These are phyloP conservation scores for Melanerpes formicivorus DNA, from an alignment of 2,113 vertebrate species.

Conservation along the genomic window DNA sequence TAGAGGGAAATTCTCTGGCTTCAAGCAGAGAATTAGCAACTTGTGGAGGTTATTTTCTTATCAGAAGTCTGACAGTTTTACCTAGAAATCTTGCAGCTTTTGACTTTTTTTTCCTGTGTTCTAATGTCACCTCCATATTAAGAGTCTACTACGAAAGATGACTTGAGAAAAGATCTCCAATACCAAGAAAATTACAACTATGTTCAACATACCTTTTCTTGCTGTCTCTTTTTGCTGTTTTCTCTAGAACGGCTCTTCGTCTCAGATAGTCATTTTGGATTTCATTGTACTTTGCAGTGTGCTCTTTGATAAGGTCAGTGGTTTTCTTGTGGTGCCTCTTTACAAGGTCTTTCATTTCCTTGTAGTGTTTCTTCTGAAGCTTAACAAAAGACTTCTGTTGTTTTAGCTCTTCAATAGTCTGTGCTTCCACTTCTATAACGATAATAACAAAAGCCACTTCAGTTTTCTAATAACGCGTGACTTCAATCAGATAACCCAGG, in stretches of 20 bases:
- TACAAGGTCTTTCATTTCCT: conserved; percentile 97
- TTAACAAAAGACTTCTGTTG: conserved; percentile 94
- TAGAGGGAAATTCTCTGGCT: background rate
- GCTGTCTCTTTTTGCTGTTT: conserved; percentile 90
- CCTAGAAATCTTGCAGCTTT: background rate
- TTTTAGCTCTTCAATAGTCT: conserved; percentile 93
- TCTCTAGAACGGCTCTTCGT: conserved; percentile 84
- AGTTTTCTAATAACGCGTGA: background rate
- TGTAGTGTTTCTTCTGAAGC: conserved; percentile 96
- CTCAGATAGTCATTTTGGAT: conserved; percentile 89
- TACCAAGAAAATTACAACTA: background rate
- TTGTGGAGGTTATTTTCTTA: background rate
- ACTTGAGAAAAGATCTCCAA: background rate
- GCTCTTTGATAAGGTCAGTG: conserved; percentile 94
- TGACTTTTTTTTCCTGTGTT: background rate
- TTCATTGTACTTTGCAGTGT: conserved; percentile 88
- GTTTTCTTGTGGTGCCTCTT: conserved; percentile 96
- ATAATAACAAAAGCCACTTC: background rate
- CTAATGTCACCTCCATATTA: background rate
- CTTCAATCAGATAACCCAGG: background rate
- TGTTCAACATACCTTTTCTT: conserved; percentile 89
- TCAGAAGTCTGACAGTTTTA: background rate
- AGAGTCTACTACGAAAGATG: background rate
- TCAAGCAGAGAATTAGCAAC: background rate
- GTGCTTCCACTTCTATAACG: conserved; percentile 89